Evolutionary conservation across 2,113 vertebrate species (phyloP), one percentile per base, ranked within the genome.

Genomic region (Cheirogaleus medius): DNA sequence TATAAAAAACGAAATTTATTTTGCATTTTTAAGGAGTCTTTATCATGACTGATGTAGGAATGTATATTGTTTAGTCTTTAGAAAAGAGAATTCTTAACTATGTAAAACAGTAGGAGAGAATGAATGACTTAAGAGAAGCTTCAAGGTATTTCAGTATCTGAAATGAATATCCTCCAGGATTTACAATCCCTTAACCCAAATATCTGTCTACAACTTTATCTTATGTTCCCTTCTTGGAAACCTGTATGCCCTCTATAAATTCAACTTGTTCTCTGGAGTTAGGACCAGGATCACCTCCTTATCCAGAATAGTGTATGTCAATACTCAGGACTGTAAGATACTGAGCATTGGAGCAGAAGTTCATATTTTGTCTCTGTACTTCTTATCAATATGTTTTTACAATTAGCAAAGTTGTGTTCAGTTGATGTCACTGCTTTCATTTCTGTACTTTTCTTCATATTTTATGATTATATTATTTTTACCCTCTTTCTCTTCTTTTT

Each of bases 11-110:
- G 11, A 95, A 92, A 76, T 95, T 77, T 95, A 90, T 63, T 92
- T 96, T 96, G 0, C 69, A 87, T 81, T 92, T 95, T 27, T 80
- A 84, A 87, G 29, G 25, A 81, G 39, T 78, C 3, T 91, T 97
- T 90, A 37, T 58, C 11, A 85, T 88, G 63, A 84, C 20, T 49
- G 42, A 81, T 68, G 64, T 6, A 69, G 12, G 29, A 88, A 90
- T 71, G 6, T 21, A 12, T 21, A 64, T 63, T 94, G 20, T 87
- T 92, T 94, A 84, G n/a, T 73, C 12, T 78, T 90, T 69, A 64
- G 47, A 56, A 93, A 90, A n/a, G 18, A 88, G 10, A 39, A 1
- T 1, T 54, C 9, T 95, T 56, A 81, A 52, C n/a, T 93, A 78
- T 20, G 37, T 66, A 82, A 76, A 89, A 66, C 8, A 85, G 6